Evolutionary conservation across 2,888 invertebrate species (phyloP).

Genomic region (Melikaiella ostensackeni): DNA sequence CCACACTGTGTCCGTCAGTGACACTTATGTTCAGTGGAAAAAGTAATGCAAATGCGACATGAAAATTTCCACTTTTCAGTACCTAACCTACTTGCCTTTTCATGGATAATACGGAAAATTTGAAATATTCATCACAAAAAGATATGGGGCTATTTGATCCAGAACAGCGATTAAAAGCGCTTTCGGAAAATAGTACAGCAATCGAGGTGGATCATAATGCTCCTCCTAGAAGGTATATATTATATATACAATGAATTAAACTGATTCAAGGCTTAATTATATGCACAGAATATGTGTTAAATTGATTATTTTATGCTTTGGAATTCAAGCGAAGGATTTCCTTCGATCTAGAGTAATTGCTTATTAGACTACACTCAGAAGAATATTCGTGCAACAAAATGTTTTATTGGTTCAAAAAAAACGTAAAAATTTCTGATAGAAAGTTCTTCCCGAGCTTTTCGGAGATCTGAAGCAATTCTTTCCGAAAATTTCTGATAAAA

Average conservation of each 20-base stretch:
- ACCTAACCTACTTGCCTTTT: conserved; percentile 57
- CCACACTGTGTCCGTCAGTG: no score
- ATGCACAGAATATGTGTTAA: conserved; percentile 4
- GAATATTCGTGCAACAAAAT: no score
- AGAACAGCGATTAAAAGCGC: conserved; percentile 82
- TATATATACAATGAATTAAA: conserved; percentile 30
- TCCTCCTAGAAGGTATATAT: conserved; percentile 85
- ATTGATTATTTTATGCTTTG: not conserved
- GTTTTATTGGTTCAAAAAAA: no score
- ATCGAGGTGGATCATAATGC: conserved; percentile 87
- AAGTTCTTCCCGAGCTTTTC: no score
- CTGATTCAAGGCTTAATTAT: conserved; percentile 11
- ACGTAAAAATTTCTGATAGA: no score
- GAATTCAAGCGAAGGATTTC: not conserved
- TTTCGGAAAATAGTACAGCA: conserved; percentile 82
- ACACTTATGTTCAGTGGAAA: no score
- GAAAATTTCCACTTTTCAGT: conserved; percentile 2
- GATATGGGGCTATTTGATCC: conserved; percentile 81
- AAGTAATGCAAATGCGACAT: conserved; percentile 1
- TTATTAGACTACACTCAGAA: no score
- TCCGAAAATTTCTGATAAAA: no score
- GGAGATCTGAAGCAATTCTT: no score
- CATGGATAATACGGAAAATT: conserved; percentile 59
- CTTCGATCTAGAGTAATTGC: not conserved
- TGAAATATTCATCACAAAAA: conserved; percentile 59